Evolutionary conservation across 1,140 invertebrate genomes (phyloP).

Genomic region (Drosophila oshimai): DNA sequence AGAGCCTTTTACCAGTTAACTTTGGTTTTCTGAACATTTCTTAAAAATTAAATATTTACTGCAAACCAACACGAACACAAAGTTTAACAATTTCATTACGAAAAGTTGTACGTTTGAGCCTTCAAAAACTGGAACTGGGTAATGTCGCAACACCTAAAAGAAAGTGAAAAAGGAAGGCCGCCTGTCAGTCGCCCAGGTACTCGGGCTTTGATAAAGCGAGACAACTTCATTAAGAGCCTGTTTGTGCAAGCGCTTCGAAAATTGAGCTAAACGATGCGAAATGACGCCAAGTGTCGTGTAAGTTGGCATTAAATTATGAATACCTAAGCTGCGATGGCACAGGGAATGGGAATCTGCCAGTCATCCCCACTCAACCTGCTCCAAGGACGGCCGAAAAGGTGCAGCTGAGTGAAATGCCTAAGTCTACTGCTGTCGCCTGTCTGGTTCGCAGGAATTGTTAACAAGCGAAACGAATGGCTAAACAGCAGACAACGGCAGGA

Average conservation of each 20-base stretch:
- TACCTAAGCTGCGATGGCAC: slow-evolving; percentile 37
- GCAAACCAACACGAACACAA: too few relatives aligned
- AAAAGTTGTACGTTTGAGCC: too few relatives aligned
- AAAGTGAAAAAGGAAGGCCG: not conserved
- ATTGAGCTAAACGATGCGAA: slow-evolving; percentile 72
- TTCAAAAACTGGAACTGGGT: too few relatives aligned
- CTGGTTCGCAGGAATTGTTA: slow-evolving; percentile 53
- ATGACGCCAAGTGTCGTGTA: slow-evolving; percentile 68
- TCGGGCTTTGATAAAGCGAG: slow-evolving; percentile 28
- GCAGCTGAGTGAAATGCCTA: slow-evolving; percentile 42
- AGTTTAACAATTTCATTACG: not conserved
- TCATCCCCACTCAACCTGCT: slow-evolving; percentile 33
- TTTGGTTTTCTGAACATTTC: too few relatives aligned
- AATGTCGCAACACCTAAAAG: not conserved
- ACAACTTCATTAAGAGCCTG: slow-evolving; percentile 45
- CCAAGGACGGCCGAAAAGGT: slow-evolving; percentile 15
- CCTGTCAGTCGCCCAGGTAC: slow-evolving; percentile 1
- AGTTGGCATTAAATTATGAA: slow-evolving; percentile 74
- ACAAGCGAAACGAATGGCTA: slow-evolving; percentile 76
- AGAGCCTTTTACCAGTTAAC: too few relatives aligned
- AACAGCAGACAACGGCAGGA: slow-evolving; percentile 48
- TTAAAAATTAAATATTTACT: too few relatives aligned
- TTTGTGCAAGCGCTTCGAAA: slow-evolving; percentile 45
- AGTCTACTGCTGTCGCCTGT: slow-evolving; percentile 49
- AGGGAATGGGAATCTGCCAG: slow-evolving; percentile 45